A percentile compares a stretch with the other conserved stretches of the same genome.
Conservation (phyloP, 2,113 vertebrate genomes). For the Macrotus californicus region DNA sequence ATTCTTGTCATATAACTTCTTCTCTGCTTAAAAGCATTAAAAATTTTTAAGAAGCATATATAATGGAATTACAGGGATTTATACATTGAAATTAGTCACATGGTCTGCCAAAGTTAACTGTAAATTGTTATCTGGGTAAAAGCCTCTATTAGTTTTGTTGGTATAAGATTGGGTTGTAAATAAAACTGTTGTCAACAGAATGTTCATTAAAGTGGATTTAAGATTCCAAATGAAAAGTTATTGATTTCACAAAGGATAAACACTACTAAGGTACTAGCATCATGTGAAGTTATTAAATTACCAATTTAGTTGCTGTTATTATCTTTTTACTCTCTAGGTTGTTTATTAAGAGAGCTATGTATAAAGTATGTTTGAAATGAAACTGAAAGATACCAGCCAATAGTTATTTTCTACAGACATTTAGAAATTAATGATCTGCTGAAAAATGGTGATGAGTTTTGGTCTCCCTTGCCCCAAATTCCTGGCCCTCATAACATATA, state of each 20-base stretch:
- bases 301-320: conserved; percentile 21
- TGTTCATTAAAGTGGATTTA: conserved; percentile 64
- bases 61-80: background rate
- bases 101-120: conserved; percentile 25
- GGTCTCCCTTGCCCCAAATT: conserved; percentile 29
- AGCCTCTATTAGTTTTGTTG: conserved; percentile 51
- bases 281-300: conserved; percentile 64
- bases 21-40: conserved; percentile 27
- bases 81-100: background rate
- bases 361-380: conserved; percentile 28
- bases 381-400: conserved; percentile 8
- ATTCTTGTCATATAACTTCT: background rate
- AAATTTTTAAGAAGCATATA: background rate
- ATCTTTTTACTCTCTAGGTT: conserved; percentile 29
- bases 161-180: background rate
- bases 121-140: conserved; percentile 36
- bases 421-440: conserved; percentile 53
- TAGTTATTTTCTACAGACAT: conserved; percentile 28
- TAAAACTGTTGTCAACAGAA: conserved; percentile 44
- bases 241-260: conserved; percentile 63
- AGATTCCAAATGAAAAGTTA: conserved; percentile 65
- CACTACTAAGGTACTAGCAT: background rate
- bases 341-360: conserved; percentile 32
- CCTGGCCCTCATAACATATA: conserved; percentile 39
- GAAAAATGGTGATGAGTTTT: conserved; percentile 45